Percentiles rank a stretch among this genome's conserved stretches.
phyloP scores from a whole-genome alignment of 2,888 invertebrate species.

The Heliconius sara region DNA sequence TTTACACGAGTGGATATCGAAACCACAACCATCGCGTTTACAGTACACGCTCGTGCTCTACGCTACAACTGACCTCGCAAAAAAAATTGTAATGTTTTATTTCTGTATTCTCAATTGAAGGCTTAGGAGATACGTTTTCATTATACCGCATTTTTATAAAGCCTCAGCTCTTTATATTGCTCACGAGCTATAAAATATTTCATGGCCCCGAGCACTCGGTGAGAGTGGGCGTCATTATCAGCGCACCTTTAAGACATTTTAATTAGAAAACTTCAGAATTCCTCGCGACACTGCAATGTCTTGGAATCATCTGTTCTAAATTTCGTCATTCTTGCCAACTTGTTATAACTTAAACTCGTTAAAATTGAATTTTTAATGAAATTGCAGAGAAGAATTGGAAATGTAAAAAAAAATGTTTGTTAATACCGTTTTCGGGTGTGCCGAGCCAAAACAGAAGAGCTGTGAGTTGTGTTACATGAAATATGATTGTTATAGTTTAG shows the following conservation, averaged over 20 bases:
- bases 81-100: not conserved
- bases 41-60: no score
- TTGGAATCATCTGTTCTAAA: conserved; percentile 38
- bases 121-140: not conserved
- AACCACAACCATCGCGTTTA: no score
- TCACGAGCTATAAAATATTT: conserved; percentile 43
- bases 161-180: not conserved
- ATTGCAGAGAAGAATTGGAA: not conserved
- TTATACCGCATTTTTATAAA: conserved; percentile 4
- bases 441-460: not conserved
- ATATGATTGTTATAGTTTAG: not conserved
- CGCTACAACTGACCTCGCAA: not conserved
- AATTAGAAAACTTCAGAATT: conserved; percentile 59
- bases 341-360: conserved; percentile 13
- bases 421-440: not conserved
- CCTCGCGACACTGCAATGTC: conserved; percentile 48
- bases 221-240: conserved; percentile 59
- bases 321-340: conserved; percentile 30
- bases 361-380: conserved; percentile 21
- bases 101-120: conserved; percentile 3
- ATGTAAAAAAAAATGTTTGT: not conserved
- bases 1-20: no score
- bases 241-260: conserved; percentile 62
- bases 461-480: not conserved
- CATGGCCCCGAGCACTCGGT: conserved; percentile 21